Percentiles rank a stretch among this genome's conserved stretches.
These are phyloP conservation scores for Eurytoma adleriae DNA, from an alignment of 2,888 invertebrate genomes.

Conservation along the genomic window DNA sequence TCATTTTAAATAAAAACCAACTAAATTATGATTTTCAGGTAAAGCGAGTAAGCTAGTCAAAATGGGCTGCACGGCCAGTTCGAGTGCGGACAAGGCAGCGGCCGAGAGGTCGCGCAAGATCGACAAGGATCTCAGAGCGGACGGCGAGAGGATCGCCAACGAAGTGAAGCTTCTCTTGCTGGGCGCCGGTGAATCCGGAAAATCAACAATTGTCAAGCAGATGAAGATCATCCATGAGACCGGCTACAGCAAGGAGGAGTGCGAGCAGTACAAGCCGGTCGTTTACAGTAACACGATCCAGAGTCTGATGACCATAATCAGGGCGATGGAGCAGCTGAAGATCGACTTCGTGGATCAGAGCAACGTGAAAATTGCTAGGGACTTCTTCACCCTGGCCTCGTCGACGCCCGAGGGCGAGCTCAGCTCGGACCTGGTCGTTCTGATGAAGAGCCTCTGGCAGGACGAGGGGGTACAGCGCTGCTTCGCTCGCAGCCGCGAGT, in stretches of 20 bases:
- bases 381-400: slow-evolving; percentile 91
- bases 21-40: slow-evolving; percentile 19
- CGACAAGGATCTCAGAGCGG: slow-evolving; percentile 89
- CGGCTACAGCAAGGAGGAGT: slow-evolving; percentile 93
- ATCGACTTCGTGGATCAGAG: slow-evolving; percentile 90
- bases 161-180: slow-evolving; percentile 93
- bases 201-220: slow-evolving; percentile 96
- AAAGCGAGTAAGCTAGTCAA: slow-evolving; percentile 58
- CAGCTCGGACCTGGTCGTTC: slow-evolving; percentile 86
- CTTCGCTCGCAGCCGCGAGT: slow-evolving; percentile 84
- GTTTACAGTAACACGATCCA: slow-evolving; percentile 95
- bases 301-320: slow-evolving; percentile 92
- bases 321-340: slow-evolving; percentile 92
- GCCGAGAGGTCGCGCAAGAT: slow-evolving; percentile 91
- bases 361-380: slow-evolving; percentile 88
- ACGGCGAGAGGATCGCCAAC: slow-evolving; percentile 89
- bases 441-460: slow-evolving; percentile 93
- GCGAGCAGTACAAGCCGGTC: slow-evolving; percentile 92
- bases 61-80: slow-evolving; percentile 91
- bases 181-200: slow-evolving; percentile 95
- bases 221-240: slow-evolving; percentile 98
- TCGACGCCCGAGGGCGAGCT: slow-evolving; percentile 91
- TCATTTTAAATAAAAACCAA: too few relatives aligned
- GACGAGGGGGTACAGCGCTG: slow-evolving; percentile 90
- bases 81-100: slow-evolving; percentile 88